A percentile compares a stretch with the other conserved stretches of the same genome.
These are phyloP conservation scores for Aphaenogaster ashmeadi DNA, from an alignment of 1,140 invertebrate genomes.

Conservation along the genomic window DNA sequence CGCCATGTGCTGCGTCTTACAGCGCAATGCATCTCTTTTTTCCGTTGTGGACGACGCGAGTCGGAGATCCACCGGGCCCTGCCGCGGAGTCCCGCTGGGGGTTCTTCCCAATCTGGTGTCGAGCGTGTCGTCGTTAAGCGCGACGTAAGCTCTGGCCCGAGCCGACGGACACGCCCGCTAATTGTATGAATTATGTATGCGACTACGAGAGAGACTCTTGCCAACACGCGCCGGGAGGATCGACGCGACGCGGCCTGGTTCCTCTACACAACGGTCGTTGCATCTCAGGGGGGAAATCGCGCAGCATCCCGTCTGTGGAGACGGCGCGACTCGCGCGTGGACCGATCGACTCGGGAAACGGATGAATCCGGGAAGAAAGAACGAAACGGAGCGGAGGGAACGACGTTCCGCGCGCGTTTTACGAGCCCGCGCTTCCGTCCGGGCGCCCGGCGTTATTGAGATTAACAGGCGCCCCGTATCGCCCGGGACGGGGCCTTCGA, in stretches of 20 bases:
- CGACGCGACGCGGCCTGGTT: neutral
- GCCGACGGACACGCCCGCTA: conserved; percentile 72
- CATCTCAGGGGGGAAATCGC: conserved; percentile 24
- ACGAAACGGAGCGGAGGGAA: conserved; percentile 58
- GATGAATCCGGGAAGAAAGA: conserved; percentile 46
- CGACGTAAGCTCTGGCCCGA: conserved; percentile 58
- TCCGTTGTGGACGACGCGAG: neutral
- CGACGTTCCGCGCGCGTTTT: conserved; percentile 71
- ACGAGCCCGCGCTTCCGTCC: conserved; percentile 80
- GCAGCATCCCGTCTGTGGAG: conserved; percentile 20
- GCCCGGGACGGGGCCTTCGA: conserved; percentile 70
- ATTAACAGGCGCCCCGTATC: conserved; percentile 77
- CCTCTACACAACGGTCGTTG: conserved; percentile 18
- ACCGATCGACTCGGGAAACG: conserved; percentile 48
- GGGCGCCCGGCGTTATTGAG: conserved; percentile 80
- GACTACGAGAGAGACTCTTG: conserved; percentile 65
- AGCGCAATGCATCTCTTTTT: neutral
- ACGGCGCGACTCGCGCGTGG: conserved; percentile 34
- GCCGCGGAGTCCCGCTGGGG: conserved; percentile 14
- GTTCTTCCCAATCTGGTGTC: conserved; percentile 45
- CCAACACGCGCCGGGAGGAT: conserved; percentile 64
- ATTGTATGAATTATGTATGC: conserved; percentile 80
- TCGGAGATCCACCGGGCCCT: neutral
- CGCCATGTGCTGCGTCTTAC: neutral
- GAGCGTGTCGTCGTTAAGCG: conserved; percentile 27